A percentile compares a stretch with the other conserved stretches of the same genome.
Evolutionary conservation across 2,797 vertebrate species (phyloP).

Genomic region (Gallinago solitaria): DNA sequence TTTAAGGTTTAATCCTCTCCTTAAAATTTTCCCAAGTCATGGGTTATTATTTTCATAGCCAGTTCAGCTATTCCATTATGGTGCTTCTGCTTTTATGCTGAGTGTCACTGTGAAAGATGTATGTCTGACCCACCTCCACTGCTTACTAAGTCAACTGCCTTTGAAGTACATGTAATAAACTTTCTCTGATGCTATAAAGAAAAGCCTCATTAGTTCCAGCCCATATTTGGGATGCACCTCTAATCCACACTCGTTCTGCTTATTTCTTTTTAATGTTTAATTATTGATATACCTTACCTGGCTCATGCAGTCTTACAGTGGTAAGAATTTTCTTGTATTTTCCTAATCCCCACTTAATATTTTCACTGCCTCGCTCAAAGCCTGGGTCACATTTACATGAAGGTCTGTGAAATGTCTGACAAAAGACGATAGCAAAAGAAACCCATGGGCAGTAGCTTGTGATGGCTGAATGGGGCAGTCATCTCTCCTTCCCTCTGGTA

Average conservation of each 20-base stretch:
- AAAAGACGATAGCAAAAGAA: not conserved
- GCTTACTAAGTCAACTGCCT: slow-evolving; percentile 44
- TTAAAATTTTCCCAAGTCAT: not conserved
- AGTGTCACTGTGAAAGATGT: not conserved
- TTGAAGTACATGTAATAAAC: slow-evolving; percentile 70
- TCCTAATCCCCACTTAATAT: not conserved
- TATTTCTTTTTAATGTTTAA: slow-evolving; percentile 40
- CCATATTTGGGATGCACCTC: slow-evolving; percentile 17
- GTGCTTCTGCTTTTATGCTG: not conserved
- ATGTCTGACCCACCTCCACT: slow-evolving; percentile 30
- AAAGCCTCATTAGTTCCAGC: slow-evolving; percentile 64
- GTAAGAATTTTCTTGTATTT: not conserved
- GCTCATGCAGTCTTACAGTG: not conserved
- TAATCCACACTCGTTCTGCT: slow-evolving; percentile 25
- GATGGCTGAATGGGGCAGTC: not conserved
- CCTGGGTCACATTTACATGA: not conserved
- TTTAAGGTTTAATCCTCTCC: slow-evolving; percentile 1
- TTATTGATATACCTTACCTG: slow-evolving; percentile 14
- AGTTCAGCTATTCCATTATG: not conserved
- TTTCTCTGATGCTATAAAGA: slow-evolving; percentile 51
- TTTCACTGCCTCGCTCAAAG: not conserved
- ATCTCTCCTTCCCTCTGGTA: not conserved
- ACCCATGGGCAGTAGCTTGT: not conserved
- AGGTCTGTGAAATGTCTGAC: not conserved
- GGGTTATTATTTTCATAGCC: slow-evolving; percentile 20